Base-by-base conservation (phyloP, 2,888 invertebrate species). In the Diloba caeruleocephala region DNA sequence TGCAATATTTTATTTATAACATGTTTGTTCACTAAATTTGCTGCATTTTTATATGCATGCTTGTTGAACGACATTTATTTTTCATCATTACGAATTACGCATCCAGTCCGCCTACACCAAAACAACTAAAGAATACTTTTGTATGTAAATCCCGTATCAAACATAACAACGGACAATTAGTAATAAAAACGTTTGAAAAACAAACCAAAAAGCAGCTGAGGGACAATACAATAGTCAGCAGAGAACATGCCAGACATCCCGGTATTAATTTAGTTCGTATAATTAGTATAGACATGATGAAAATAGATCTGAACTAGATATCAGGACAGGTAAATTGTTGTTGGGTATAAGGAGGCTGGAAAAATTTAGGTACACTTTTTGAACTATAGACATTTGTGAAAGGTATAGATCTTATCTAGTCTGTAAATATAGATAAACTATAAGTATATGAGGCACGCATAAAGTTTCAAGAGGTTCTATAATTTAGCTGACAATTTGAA, bases 211-310 rank as follows among this genome's bases (percentile, higher is more conserved):
- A 59, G 42, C 17, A 25, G 43, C 25, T 68, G 74, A 75, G 46
- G 54, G 76, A 76, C 75, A 74, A 63, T 60, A 75, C 76, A 76
- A 76, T 74, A 71, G 75, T 43, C 43, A 14, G 21, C 41, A 29
- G 8, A 23, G 63, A 61, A 42, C 73, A 55, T 49, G 46, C 44
- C 39, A 32, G 59, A 68, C 59, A 59, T 68, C 50, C 61, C 52
- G 42, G 58, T 78, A 75, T 77, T 75, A 76, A 79, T 79, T 74
- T 76, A 73, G 64, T 63, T 67, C 54, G 61, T 62, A 71, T 68
- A 71, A 73, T 78, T 78, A 75, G 76, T 74, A 74, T 62, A 73
- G 53, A 57, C 51, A 53, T 66, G 58, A 62, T 51, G 37, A 48
- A 70, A 70, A 70, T 70, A 70, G 63, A 63, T 63, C 48, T 49